phyloP scores from a whole-genome alignment of 1,140 invertebrate genomes.

The Sesamia nonagrioides region DNA sequence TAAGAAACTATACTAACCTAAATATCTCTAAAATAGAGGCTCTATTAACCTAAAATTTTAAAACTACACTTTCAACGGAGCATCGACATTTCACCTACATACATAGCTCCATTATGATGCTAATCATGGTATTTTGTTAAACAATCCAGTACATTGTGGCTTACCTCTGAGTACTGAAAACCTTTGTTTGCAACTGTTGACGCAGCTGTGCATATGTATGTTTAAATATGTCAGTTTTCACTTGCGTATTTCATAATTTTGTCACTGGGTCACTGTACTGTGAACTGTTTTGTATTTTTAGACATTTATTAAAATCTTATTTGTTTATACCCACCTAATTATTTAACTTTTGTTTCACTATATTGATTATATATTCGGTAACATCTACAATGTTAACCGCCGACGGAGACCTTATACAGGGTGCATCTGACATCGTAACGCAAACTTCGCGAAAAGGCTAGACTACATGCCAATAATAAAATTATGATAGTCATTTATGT shows the following conservation, averaged over 20 bases:
- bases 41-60: background rate
- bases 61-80: background rate
- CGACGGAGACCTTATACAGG: no score
- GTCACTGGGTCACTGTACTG: conserved; percentile 39
- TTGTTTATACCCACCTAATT: background rate
- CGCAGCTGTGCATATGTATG: conserved; percentile 21
- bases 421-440: no score
- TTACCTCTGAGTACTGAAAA: background rate
- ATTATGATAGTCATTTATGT: no score
- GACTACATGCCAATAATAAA: no score
- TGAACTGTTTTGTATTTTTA: conserved; percentile 5
- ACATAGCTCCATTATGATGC: conserved; percentile 32
- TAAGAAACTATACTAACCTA: no score
- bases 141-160: conserved; percentile 10
- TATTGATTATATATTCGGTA: no score
- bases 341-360: no score
- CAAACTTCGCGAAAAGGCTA: no score
- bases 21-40: no score
- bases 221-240: conserved; percentile 35
- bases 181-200: background rate
- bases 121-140: conserved; percentile 6
- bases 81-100: conserved; percentile 44
- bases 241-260: conserved; percentile 34
- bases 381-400: no score
- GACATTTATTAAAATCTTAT: background rate